Evolutionary conservation across 2,113 vertebrate species (phyloP).

Genomic region (Pycnonotus jocosus): DNA sequence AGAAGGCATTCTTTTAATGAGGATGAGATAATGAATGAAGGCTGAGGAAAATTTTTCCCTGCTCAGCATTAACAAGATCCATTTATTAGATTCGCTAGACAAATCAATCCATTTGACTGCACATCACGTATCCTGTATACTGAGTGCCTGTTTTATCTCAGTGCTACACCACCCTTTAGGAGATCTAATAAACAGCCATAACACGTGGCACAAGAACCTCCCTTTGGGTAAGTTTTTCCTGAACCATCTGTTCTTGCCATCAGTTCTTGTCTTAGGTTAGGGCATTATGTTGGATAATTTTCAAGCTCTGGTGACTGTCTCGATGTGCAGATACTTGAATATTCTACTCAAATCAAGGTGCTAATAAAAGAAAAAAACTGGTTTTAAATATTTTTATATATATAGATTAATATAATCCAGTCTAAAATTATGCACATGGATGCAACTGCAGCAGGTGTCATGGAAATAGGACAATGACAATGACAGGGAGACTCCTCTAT

Average conservation of each 20-base stretch:
- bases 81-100: conserved; percentile 69
- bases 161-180: conserved; percentile 16
- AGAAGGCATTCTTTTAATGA: conserved; percentile 60
- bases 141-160: conserved; percentile 60
- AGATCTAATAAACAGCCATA: conserved; percentile 60
- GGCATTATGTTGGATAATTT: conserved; percentile 13
- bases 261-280: conserved; percentile 40
- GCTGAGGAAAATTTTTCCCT: conserved; percentile 54
- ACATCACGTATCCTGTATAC: conserved; percentile 64
- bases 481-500: not conserved
- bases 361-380: not conserved
- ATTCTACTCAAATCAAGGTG: not conserved
- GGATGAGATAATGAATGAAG: conserved; percentile 68
- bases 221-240: conserved; percentile 56
- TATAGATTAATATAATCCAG: not conserved
- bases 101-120: conserved; percentile 76
- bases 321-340: not conserved
- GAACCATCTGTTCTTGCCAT: conserved; percentile 70
- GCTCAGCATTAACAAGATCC: conserved; percentile 64
- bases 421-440: not conserved
- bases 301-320: not conserved
- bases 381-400: not conserved
- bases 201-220: conserved; percentile 37
- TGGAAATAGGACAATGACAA: not conserved
- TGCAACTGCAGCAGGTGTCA: not conserved